A percentile compares a stretch with the other conserved stretches of the same genome.
Conservation (phyloP, 2,888 invertebrate species). For the Meta bourneti region DNA sequence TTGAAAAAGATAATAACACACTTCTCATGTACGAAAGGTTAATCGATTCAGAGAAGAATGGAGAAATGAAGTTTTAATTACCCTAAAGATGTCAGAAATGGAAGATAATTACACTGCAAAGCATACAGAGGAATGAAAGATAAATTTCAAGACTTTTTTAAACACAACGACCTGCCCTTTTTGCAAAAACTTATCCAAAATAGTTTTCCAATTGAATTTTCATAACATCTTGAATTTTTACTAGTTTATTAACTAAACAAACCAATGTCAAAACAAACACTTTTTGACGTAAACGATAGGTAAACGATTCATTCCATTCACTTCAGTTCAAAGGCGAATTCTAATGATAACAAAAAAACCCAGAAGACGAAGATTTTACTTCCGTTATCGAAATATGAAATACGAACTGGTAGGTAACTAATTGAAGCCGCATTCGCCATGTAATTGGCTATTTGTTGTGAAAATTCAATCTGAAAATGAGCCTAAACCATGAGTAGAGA, state of each 20-base stretch:
- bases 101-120: conserved; percentile 2
- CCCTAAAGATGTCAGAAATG: not conserved
- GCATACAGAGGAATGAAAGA: not conserved
- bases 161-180: not conserved
- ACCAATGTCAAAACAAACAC: conserved; percentile 56
- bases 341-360: no score
- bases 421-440: no score
- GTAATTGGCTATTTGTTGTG: no score
- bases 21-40: not conserved
- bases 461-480: no score
- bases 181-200: not conserved
- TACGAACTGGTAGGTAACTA: no score
- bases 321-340: not conserved
- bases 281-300: conserved; percentile 46
- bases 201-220: not conserved
- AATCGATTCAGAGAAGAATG: not conserved
- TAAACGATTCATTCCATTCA: conserved; percentile 2
- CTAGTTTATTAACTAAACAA: conserved; percentile 22
- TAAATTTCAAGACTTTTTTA: not conserved
- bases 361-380: no score
- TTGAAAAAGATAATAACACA: not conserved
- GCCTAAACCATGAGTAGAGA: no score
- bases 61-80: conserved; percentile 22
- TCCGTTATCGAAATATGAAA: no score
- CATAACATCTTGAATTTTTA: not conserved